Evolutionary conservation across 2,113 vertebrate species (phyloP), one percentile per base, ranked within the genome.

Genomic region (Camelus bactrianus): DNA sequence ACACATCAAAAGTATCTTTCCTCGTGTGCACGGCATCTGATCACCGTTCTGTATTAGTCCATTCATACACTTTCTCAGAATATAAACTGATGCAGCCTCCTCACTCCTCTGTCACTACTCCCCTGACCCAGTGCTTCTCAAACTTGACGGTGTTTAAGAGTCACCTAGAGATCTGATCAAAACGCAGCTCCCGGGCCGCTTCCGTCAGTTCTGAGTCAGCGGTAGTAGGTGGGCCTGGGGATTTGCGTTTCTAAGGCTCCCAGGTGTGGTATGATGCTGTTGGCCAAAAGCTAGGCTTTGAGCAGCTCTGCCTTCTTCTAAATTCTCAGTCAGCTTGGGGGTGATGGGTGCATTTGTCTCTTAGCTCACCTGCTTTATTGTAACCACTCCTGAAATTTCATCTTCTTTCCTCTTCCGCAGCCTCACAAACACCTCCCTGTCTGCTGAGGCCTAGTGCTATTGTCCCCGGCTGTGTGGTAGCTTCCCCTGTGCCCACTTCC

Each of bases 321-420:
- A 11, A 76, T 24, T n/a, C 2, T 22, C 30, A 14, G 0, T 46
- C 24, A n/a, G 3, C 46, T 22, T 12, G 5, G 28, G 30, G 26
- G 60, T 12, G 32, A 16, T 30, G 38, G 42, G 42, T 7, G 22
- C 70, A n/a, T 35, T 62, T 64, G 5, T 50, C 38, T 76, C 84
- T 26, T 35, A 13, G 5, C 16, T 42, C 26, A 0, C 42, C 50
- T 16, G 52, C 15, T 85, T 46, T 54, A 46, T 13, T 42, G 16
- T 6, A 14, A 4, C 28, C 4, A 6, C 32, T 14, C n/a, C 38
- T 14, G 11, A n/a, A 73, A 56, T 30, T 30, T 35, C 16, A 32
- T 17, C 60, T 87, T 82, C 16, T 35, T 35, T 16, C 72, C 12
- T 7, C 28, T 6, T 84, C 58, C 26, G 30, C 28, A 80, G 52